These are phyloP conservation scores for Cheilinus undulatus DNA, from an alignment of 2,113 vertebrate species.

Conservation along the genomic window DNA sequence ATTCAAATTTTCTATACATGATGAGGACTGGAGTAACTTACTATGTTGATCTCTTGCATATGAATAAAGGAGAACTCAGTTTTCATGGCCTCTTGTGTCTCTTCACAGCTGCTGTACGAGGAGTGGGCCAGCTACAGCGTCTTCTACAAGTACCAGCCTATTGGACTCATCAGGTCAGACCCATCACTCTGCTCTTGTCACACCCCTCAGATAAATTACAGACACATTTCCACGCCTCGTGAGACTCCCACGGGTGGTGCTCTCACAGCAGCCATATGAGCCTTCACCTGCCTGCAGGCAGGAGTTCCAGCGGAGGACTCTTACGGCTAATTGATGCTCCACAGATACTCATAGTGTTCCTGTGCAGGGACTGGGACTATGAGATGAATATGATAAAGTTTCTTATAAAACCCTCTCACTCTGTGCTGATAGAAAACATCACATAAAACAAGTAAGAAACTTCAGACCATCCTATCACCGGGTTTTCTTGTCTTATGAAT, in stretches of 20 bases:
- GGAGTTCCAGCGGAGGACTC: not conserved
- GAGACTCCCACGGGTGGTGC: not conserved
- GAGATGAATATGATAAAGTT: not conserved
- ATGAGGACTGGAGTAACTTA: no score
- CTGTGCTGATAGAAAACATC: no score
- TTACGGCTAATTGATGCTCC: not conserved
- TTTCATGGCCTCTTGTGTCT: not conserved
- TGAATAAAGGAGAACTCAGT: not conserved
- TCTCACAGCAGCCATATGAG: not conserved
- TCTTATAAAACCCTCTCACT: not conserved
- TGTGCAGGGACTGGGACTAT: not conserved
- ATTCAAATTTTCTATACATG: no score
- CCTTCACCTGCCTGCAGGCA: not conserved
- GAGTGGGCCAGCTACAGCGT: constrained; percentile 96
- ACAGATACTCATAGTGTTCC: not conserved
- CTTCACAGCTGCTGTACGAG: constrained; percentile 90
- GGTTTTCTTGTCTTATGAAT: no score
- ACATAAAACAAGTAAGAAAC: no score
- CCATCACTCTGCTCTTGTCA: not conserved
- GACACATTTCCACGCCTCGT: not conserved
- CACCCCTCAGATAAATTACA: not conserved
- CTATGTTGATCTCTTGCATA: not conserved
- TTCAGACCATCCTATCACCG: no score
- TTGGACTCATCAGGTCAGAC: constrained; percentile 93
- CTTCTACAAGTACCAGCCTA: constrained; percentile 98